Percentiles rank a stretch among this genome's conserved stretches.
Evolutionary conservation across 2,888 invertebrate genomes (phyloP).

Genomic region (Zelleria hepariella): DNA sequence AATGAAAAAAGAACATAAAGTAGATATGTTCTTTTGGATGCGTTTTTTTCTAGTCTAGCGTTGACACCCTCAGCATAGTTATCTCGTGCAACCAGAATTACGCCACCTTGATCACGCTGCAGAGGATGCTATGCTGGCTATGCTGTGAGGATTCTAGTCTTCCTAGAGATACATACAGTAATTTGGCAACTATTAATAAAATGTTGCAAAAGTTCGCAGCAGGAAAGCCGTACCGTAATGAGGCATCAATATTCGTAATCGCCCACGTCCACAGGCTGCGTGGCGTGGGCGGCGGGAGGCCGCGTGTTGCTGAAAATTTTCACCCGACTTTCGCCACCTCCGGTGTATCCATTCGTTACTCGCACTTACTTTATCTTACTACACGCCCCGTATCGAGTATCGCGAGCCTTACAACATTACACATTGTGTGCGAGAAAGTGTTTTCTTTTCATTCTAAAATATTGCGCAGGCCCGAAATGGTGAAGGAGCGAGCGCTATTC

Average conservation of each 20-base stretch:
- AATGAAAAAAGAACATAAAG: too few species aligned
- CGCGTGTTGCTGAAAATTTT: slow-evolving; percentile 38
- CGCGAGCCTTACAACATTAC: slow-evolving; percentile 22
- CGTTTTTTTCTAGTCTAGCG: too few species aligned
- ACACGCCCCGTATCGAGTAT: slow-evolving; percentile 30
- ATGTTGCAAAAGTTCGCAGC: slow-evolving; percentile 14
- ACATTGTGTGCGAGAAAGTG: not conserved
- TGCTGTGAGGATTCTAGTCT: too few species aligned
- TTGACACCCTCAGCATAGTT: too few species aligned
- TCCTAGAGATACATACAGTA: too few species aligned
- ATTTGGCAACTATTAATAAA: too few species aligned
- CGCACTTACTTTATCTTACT: slow-evolving; percentile 27
- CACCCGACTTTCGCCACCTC: slow-evolving; percentile 13
- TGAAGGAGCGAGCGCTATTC: not conserved
- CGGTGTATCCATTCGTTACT: slow-evolving; percentile 25
- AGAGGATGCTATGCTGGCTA: not conserved
- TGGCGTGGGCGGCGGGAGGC: slow-evolving; percentile 29
- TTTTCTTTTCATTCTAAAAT: not conserved
- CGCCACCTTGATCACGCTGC: not conserved
- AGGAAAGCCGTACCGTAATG: slow-evolving; percentile 29
- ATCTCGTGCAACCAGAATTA: too few species aligned
- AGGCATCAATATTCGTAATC: slow-evolving; percentile 47
- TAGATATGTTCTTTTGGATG: too few species aligned
- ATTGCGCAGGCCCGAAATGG: not conserved
- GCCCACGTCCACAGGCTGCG: slow-evolving; percentile 32